Conservation (phyloP, 2,797 vertebrate species). For the Liparis tanakae region DNA sequence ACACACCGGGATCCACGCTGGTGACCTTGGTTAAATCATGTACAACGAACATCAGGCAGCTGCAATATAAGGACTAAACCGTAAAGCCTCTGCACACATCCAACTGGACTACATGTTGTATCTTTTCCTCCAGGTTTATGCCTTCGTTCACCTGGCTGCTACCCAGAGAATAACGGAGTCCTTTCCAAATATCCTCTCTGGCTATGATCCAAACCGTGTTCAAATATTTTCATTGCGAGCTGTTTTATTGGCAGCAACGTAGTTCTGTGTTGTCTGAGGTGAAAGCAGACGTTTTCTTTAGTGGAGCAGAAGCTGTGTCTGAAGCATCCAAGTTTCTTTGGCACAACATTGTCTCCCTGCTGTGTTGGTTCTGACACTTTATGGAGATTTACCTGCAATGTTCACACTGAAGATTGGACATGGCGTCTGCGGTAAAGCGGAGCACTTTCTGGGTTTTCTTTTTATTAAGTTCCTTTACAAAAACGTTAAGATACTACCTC, state of each 20-base stretch:
- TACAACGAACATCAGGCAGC: conserved; percentile 5
- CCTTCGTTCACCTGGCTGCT: background rate
- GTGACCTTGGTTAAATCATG: conserved; percentile 12
- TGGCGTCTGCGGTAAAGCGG: conserved; percentile 22
- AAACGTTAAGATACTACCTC: conserved; percentile 18
- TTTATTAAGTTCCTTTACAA: conserved; percentile 11
- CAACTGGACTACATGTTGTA: background rate
- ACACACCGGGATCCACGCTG: background rate
- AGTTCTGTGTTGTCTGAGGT: conserved; percentile 45
- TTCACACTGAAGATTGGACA: conserved; percentile 41
- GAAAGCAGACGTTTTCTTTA: conserved; percentile 18
- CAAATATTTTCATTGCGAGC: conserved; percentile 13
- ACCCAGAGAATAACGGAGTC: background rate
- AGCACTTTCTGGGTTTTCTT: background rate
- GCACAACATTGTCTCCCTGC: conserved; percentile 23
- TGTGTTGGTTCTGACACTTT: conserved; percentile 41
- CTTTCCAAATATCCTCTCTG: conserved; percentile 12
- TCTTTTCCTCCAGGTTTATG: background rate
- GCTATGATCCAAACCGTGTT: conserved; percentile 22
- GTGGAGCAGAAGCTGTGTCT: background rate
- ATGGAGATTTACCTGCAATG: conserved; percentile 16
- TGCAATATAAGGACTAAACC: background rate
- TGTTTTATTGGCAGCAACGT: conserved; percentile 19
- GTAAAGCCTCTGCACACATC: conserved; percentile 1
- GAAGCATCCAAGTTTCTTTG: conserved; percentile 25